Conservation (phyloP, 2,888 invertebrate genomes). For the Nezara viridula region DNA sequence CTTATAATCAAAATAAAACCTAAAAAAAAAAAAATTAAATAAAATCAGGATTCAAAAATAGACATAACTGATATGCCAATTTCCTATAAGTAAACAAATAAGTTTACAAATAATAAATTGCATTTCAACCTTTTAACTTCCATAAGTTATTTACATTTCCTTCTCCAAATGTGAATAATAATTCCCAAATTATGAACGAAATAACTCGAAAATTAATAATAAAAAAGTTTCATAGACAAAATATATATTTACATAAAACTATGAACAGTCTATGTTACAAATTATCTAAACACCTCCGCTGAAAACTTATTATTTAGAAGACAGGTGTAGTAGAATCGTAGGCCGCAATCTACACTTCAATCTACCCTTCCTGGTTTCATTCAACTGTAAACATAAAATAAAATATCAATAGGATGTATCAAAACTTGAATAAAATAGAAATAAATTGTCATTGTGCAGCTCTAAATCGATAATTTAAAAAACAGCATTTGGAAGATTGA, state of each 20-base stretch:
- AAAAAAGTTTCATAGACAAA: conserved; percentile 29
- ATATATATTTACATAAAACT: conserved; percentile 46
- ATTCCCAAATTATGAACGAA: conserved; percentile 7
- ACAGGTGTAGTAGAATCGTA: background rate
- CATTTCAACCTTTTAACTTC: background rate
- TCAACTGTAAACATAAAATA: background rate
- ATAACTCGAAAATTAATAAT: conserved; percentile 9
- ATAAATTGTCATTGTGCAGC: background rate
- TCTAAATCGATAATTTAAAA: background rate
- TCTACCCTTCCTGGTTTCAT: background rate
- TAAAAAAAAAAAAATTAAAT: conserved; percentile 12
- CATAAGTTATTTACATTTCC: background rate
- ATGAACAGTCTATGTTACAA: conserved; percentile 43
- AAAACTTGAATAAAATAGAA: background rate
- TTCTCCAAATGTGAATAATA: background rate
- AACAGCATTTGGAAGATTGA: background rate
- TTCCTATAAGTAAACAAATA: background rate
- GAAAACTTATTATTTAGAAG: background rate
- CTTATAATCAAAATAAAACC: background rate
- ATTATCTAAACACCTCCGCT: background rate
- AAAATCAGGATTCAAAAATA: background rate
- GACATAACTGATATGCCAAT: background rate
- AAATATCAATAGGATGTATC: background rate
- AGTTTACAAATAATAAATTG: background rate
- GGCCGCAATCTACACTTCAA: conserved; percentile 33